Base-by-base conservation (phyloP, 2,888 invertebrate genomes). In the Dolomedes plantarius region DNA sequence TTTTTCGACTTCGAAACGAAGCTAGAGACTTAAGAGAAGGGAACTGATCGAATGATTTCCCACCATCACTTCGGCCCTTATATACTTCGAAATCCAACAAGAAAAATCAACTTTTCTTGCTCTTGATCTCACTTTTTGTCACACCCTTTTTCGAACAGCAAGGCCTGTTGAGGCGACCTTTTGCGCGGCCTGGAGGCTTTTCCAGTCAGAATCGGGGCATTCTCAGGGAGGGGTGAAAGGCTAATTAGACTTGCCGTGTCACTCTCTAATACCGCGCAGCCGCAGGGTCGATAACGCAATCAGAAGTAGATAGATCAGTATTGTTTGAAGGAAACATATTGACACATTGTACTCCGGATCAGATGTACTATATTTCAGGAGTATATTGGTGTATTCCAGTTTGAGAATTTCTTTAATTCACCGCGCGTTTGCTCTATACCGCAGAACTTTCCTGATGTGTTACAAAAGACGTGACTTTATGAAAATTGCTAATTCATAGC, bases 171-270 rank as follows among this genome's bases (percentile, higher is more conserved):
- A 71, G 29, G 36, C 65, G 83, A 78, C 77, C 83, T 85, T 85
- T 85, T 28, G 6, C 19, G 11, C 36, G 69, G 64, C 75, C 76
- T 71, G 27, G 50, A 56, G 56, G 56, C 56, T 23, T 56, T 56
- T 56, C 23, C 56, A 56, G 56, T n/a, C 56, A 23, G 56, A 56
- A 72, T 65, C 72, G 79, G 82, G 71, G 64, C 82, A 82, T 28
- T 75, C 28, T 64, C n/a, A 76, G 82, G 82, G 82, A 82, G 82
- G 82, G 82, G 75, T 76, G 82, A 62, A 62, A 28, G 28, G 27
- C 13, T 72, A 75, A 82, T 72, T 69, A 82, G 71, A 50, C 27
- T 64, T 69, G 28, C 67, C 64, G 65, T 81, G 80, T 72, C 76
- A 69, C 71, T 82, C 31, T 74, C 71, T 76, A 67, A 76, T 76